These are phyloP conservation scores for Aricia artaxerxes DNA, from an alignment of 2,888 invertebrate genomes.

Conservation along the genomic window DNA sequence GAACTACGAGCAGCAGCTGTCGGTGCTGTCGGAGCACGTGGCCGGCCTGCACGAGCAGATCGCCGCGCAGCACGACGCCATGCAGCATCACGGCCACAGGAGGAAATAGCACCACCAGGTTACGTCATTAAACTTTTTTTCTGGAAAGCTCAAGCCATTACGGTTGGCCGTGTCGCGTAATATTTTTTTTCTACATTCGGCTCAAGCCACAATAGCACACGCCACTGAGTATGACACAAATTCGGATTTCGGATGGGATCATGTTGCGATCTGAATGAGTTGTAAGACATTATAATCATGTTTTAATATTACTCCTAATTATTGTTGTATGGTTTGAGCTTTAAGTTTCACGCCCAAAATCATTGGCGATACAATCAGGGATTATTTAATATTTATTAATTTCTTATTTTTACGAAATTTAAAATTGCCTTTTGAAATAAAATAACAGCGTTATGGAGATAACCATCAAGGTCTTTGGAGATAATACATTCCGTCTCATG, in stretches of 20 bases:
- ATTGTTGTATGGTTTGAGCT: too few species aligned
- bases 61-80: conserved; percentile 88
- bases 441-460: background rate
- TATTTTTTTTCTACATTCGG: background rate
- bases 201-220: too few species aligned
- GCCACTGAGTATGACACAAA: background rate
- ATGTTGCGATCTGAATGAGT: background rate
- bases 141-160: background rate
- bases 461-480: background rate
- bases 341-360: too few species aligned
- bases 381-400: too few species aligned
- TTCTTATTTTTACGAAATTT: background rate
- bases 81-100: conserved; percentile 82
- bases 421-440: background rate
- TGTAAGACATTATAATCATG: background rate
- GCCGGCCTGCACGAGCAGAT: conserved; percentile 89
- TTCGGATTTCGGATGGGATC: background rate
- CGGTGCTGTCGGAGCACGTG: conserved; percentile 82
- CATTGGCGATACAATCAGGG: too few species aligned
- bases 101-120: conserved; percentile 61
- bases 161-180: background rate
- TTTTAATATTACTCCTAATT: too few species aligned
- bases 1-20: conserved; percentile 85
- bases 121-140: background rate
- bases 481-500: background rate